Conservation (phyloP, 1,140 invertebrate species). For the Cotesia vestalis region DNA sequence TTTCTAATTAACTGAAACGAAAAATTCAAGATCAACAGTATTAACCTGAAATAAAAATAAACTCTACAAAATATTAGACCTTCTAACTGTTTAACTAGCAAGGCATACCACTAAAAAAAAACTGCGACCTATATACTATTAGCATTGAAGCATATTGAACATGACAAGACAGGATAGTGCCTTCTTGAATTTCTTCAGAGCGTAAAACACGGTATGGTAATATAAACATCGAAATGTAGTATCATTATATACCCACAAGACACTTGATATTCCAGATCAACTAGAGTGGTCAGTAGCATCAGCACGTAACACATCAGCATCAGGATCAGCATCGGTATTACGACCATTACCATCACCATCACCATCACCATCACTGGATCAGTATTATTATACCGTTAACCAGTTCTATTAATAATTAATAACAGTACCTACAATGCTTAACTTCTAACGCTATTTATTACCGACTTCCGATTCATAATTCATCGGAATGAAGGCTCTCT, state of each 20-base stretch:
- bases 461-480: conserved; percentile 35
- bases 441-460: conserved; percentile 19
- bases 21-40: no score
- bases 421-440: conserved; percentile 32
- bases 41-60: no score
- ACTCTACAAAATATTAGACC: no score
- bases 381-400: conserved; percentile 27
- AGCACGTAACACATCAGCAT: not conserved
- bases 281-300: conserved; percentile 34
- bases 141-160: not conserved
- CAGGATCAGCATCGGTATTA: not conserved
- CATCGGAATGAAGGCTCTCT: conserved; percentile 13
- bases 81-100: no score
- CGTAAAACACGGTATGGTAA: no score
- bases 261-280: conserved; percentile 35
- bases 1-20: no score
- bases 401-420: conserved; percentile 37
- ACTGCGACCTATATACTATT: not conserved
- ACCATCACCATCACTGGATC: conserved; percentile 4
- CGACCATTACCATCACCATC: not conserved
- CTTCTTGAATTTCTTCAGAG: conserved; percentile 14
- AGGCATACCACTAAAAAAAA: not conserved
- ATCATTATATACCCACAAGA: conserved; percentile 30
- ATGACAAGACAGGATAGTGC: not conserved
- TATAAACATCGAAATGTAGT: conserved; percentile 16